Evolutionary conservation across 2,888 invertebrate genomes (phyloP).

Genomic region (Netelia inedita): DNA sequence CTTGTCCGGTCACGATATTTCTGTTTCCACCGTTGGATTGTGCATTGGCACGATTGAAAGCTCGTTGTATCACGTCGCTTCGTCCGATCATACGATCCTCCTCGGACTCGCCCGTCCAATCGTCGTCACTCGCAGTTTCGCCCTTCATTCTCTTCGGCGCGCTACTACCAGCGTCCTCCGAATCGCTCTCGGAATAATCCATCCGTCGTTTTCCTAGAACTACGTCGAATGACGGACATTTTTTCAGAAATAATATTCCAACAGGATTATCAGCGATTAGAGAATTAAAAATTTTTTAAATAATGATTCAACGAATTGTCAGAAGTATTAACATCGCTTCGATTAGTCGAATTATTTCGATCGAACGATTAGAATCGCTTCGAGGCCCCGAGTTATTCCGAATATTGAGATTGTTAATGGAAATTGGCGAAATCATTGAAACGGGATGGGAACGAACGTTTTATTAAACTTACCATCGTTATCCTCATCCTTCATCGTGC

Average conservation of each 20-base stretch:
- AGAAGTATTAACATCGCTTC: too few species aligned
- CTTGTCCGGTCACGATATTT: slow-evolving; percentile 84
- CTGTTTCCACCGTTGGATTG: slow-evolving; percentile 84
- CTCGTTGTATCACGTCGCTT: slow-evolving; percentile 83
- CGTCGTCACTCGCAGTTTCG: slow-evolving; percentile 86
- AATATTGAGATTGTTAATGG: background rate
- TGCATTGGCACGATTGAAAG: slow-evolving; percentile 82
- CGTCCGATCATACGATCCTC: slow-evolving; percentile 83
- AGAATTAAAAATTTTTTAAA: background rate
- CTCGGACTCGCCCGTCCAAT: slow-evolving; percentile 85
- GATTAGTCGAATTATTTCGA: too few species aligned
- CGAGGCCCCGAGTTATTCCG: background rate
- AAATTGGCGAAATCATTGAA: background rate
- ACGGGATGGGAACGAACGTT: background rate
- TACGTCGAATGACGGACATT: slow-evolving; percentile 50
- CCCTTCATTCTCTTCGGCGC: slow-evolving; percentile 87
- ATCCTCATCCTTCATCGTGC: slow-evolving; percentile 88
- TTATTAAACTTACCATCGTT: slow-evolving; percentile 77
- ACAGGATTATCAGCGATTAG: too few species aligned
- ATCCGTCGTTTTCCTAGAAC: slow-evolving; percentile 85
- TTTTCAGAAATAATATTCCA: background rate
- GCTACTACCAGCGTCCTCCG: slow-evolving; percentile 85
- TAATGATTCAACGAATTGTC: too few species aligned
- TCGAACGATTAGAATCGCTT: too few species aligned
- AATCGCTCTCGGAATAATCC: slow-evolving; percentile 85